A percentile compares a stretch with the other conserved stretches of the same genome.
Evolutionary conservation across 2,113 vertebrate genomes (phyloP).

Genomic region (Morone saxatilis): DNA sequence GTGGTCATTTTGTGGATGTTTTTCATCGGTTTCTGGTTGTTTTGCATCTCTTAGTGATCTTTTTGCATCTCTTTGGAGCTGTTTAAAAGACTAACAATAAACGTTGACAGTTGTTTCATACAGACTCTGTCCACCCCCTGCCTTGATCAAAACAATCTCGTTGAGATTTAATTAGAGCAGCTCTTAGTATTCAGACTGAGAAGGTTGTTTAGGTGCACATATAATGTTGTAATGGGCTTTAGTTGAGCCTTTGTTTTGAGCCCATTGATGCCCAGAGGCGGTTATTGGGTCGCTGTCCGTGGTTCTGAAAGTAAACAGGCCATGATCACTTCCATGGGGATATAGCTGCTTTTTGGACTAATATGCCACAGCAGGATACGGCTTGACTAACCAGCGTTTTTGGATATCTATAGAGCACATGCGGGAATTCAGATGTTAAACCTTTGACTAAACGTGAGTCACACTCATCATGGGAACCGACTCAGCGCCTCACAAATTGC

Average conservation of each 20-base stretch:
- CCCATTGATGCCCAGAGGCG: constrained; percentile 13
- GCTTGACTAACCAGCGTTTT: neutral
- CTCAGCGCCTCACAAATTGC: constrained; percentile 42
- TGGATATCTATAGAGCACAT: neutral
- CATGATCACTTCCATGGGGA: neutral
- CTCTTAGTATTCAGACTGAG: neutral
- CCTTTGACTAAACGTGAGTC: constrained; percentile 55
- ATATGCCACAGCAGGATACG: neutral
- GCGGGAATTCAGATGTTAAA: constrained; percentile 41
- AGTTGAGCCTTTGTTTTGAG: constrained; percentile 1
- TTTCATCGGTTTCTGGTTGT: neutral
- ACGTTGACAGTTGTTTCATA: too few species aligned
- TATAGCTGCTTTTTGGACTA: neutral
- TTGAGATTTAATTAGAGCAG: constrained; percentile 10
- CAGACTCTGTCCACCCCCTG: too few species aligned
- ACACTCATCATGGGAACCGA: constrained; percentile 11
- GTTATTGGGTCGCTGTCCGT: constrained; percentile 55
- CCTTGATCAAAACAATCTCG: neutral
- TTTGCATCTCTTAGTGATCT: neutral
- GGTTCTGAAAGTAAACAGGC: constrained; percentile 66
- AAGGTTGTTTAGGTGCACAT: constrained; percentile 12
- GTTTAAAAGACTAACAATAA: too few species aligned
- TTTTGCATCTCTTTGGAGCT: neutral
- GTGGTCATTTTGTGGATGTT: neutral
- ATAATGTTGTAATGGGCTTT: neutral